Base-by-base conservation (phyloP, 2,113 vertebrate species). In the Delphinapterus leucas region DNA sequence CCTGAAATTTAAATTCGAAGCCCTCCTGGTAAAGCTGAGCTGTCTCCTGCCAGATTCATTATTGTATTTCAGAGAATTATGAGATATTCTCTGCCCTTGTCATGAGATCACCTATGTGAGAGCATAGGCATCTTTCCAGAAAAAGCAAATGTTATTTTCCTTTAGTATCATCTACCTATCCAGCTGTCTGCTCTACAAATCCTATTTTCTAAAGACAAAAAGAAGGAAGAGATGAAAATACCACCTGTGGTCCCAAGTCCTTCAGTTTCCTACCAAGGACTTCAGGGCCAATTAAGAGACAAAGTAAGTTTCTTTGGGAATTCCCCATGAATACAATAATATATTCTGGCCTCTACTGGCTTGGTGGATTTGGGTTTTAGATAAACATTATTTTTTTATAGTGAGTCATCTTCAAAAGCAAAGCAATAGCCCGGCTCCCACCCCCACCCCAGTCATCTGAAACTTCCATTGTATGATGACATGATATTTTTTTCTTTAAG, bases 401-500 rank as follows among this genome's bases (percentile, higher is more conserved):
- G 12, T 92, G n/a, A 90, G 44, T 81, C 33, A 53, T 88, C 74
- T 85, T 94, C 31, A 87, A 71, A 90, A 71, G 70, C 36, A 31
- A 93, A 95, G 70, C 21, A 41, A 41, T 86, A 84, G 58, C 38
- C n/a, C 44, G 71, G 63, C 2, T 18, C 15, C 17, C 5, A 65
- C 55, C 28, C 17, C 20, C 1, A 47, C n/a, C 33, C 60, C 44
- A 36, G 74, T 83, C 47, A 67, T 95, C 49, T 49, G 79, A 88
- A 90, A 84, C 33, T 92, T 26, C 70, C 33, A 36, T 65, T 92
- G 81, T 88, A 65, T 68, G 79, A 90, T 93, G 92, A 93, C 88
- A 84, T 93, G 82, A 53, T 93, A 33, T 84, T 91, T 93, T 94
- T 94, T 96, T 85, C 36, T 94, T 88, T 65, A 79, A 93, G 73